phyloP scores from a whole-genome alignment of 2,797 vertebrate genomes.

The Botia kubotai region DNA sequence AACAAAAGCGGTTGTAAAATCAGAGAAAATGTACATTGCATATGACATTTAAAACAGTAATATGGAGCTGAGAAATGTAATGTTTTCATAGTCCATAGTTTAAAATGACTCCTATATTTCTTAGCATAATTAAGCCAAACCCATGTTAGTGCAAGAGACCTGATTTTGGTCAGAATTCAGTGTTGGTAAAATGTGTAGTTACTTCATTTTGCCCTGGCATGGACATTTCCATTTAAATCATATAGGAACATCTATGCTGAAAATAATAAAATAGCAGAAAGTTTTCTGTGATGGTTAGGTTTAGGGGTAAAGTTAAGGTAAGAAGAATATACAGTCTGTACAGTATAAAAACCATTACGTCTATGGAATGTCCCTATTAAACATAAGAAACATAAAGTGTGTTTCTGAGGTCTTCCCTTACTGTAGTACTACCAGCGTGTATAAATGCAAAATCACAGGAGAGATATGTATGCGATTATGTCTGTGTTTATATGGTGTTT shows the following conservation, averaged over 20 bases:
- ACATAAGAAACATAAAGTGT: too few relatives aligned
- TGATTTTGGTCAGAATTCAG: neutral
- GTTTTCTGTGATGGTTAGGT: too few relatives aligned
- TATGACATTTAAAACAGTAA: neutral
- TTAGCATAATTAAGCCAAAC: neutral
- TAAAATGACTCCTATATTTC: neutral
- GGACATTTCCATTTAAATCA: neutral
- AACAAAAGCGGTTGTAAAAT: neutral
- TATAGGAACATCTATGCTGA: too few relatives aligned
- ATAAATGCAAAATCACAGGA: constrained; percentile 28
- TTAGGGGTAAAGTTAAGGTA: too few relatives aligned
- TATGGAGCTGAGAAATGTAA: neutral
- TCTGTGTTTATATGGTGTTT: constrained; percentile 55
- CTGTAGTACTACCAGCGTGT: constrained; percentile 5
- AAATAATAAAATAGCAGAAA: too few relatives aligned
- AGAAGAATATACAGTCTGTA: too few relatives aligned
- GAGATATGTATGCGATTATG: constrained; percentile 1
- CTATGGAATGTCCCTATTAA: too few relatives aligned
- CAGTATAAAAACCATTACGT: too few relatives aligned
- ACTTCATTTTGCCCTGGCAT: neutral
- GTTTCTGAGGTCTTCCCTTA: neutral
- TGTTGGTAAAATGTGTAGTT: neutral
- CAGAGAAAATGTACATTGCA: neutral
- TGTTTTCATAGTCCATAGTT: neutral
- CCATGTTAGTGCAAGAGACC: neutral